phyloP scores from a whole-genome alignment of 2,888 invertebrate genomes.

The Uropetala carovei region DNA sequence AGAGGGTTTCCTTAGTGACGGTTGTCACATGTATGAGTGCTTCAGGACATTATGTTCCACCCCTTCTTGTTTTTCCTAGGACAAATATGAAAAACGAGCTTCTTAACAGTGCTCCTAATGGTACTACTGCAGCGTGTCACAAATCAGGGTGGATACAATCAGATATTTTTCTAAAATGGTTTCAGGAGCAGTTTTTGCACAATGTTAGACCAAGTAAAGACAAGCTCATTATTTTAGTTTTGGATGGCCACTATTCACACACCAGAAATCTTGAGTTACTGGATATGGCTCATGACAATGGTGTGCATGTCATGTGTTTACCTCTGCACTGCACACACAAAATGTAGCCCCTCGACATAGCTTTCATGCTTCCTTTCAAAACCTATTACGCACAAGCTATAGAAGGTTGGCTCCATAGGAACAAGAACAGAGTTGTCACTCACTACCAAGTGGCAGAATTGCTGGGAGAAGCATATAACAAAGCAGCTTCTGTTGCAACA shows the following conservation, averaged over 20 bases:
- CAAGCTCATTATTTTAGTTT: neutral
- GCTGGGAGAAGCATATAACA: too few relatives aligned
- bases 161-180: too few relatives aligned
- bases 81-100: slow-evolving; percentile 48
- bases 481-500: too few relatives aligned
- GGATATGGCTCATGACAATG: neutral
- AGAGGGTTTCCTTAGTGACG: slow-evolving; percentile 65
- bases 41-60: slow-evolving; percentile 65
- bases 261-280: slow-evolving; percentile 53
- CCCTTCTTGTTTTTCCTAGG: slow-evolving; percentile 65
- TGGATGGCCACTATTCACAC: slow-evolving; percentile 60
- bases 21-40: slow-evolving; percentile 66
- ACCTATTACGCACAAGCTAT: neutral
- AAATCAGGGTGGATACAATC: slow-evolving; percentile 64
- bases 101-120: slow-evolving; percentile 63
- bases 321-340: slow-evolving; percentile 23
- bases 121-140: slow-evolving; percentile 4
- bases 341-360: slow-evolving; percentile 1
- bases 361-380: slow-evolving; percentile 15
- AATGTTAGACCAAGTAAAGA: slow-evolving; percentile 42
- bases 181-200: slow-evolving; percentile 44
- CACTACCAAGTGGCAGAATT: too few relatives aligned
- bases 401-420: neutral
- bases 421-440: too few relatives aligned
- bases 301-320: neutral